Conservation (phyloP, 2,113 vertebrate genomes). For the Corydoras sp. region DNA sequence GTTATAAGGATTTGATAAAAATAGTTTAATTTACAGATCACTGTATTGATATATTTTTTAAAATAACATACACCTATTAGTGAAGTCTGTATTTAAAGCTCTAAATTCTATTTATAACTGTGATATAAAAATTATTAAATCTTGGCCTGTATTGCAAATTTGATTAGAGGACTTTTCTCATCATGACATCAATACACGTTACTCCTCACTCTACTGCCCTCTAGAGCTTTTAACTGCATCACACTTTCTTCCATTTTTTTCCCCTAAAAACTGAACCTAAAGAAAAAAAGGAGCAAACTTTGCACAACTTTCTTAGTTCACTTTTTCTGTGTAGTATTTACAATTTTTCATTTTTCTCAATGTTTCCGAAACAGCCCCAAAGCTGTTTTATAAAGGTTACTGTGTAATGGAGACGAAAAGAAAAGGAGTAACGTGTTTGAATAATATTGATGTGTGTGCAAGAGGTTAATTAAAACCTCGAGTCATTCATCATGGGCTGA, state of each 20-base stretch:
- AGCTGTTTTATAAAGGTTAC: constrained; percentile 51
- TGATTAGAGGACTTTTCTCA: not conserved
- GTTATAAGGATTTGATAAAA: too few relatives aligned
- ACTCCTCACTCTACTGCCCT: constrained; percentile 39
- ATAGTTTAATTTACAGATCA: too few relatives aligned
- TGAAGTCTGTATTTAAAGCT: too few relatives aligned
- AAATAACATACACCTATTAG: too few relatives aligned
- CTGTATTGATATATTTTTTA: too few relatives aligned
- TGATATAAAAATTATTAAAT: too few relatives aligned
- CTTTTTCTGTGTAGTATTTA: constrained; percentile 24
- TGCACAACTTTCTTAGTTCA: constrained; percentile 18
- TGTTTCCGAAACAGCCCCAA: constrained; percentile 46
- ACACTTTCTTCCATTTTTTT: not conserved
- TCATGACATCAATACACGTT: not conserved
- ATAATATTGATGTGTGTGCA: constrained; percentile 55
- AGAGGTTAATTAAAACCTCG: constrained; percentile 56
- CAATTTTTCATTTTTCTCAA: constrained; percentile 42
- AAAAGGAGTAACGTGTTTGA: constrained; percentile 42
- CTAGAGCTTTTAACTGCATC: constrained; percentile 18
- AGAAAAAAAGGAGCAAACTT: constrained; percentile 1
- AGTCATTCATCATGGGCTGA: constrained; percentile 47
- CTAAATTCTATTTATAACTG: too few relatives aligned
- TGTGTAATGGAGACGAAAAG: constrained; percentile 41
- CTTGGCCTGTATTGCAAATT: too few relatives aligned
- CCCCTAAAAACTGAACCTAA: constrained; percentile 3